Evolutionary conservation across 2,797 vertebrate genomes (phyloP).

Genomic region (Helarctos malayanus): DNA sequence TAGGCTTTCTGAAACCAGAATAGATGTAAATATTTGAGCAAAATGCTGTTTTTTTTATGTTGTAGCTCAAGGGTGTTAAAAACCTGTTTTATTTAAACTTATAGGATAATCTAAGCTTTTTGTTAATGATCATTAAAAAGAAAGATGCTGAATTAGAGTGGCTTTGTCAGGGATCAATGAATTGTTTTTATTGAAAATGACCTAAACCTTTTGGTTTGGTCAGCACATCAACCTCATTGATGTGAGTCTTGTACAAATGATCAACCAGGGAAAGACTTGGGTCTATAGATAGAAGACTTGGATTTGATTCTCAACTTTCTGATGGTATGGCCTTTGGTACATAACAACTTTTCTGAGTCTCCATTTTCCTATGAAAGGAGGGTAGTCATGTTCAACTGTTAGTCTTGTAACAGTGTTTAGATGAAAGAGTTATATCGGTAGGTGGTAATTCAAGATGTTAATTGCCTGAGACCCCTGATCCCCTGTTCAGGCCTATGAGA

Average conservation of each 20-base stretch:
- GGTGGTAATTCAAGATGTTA: background rate
- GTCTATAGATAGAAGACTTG: background rate
- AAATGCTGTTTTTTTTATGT: conserved; percentile 61
- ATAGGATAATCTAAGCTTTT: background rate
- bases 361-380: background rate
- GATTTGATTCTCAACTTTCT: background rate
- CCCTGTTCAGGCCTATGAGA: background rate
- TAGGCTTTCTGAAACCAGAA: conserved; percentile 5
- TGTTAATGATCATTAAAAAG: background rate
- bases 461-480: background rate
- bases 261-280: background rate
- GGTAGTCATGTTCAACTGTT: background rate
- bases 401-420: background rate
- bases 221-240: background rate
- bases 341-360: background rate
- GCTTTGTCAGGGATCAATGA: background rate
- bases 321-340: background rate
- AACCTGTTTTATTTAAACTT: conserved; percentile 43
- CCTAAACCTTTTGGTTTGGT: background rate
- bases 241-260: background rate
- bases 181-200: conserved; percentile 2
- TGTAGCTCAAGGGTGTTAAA: conserved; percentile 56
- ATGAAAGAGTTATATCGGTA: background rate
- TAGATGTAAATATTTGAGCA: conserved; percentile 60
- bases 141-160: conserved; percentile 14